These are phyloP conservation scores for Ariolimax columbianus DNA, from an alignment of 2,888 invertebrate species.

Conservation along the genomic window DNA sequence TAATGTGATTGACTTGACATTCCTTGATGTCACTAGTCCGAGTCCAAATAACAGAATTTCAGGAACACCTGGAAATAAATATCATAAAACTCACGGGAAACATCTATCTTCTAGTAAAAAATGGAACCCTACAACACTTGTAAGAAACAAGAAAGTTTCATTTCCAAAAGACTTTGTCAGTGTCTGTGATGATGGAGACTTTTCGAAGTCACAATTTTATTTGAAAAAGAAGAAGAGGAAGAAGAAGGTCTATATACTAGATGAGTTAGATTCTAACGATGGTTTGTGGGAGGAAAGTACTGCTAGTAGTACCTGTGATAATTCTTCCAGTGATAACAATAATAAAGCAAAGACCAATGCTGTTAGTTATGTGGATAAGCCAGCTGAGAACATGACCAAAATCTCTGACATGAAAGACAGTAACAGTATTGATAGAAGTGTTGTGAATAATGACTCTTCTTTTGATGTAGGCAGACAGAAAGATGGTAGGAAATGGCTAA, in stretches of 20 bases:
- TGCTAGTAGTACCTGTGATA: too few relatives aligned
- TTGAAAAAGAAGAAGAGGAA: neutral
- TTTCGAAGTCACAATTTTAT: too few relatives aligned
- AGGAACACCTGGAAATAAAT: neutral
- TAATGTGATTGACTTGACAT: neutral
- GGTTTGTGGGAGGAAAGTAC: conserved; percentile 33
- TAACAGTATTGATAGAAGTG: neutral
- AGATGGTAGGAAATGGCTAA: neutral
- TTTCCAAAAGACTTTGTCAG: conserved; percentile 41
- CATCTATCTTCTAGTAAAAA: neutral
- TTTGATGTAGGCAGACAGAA: neutral
- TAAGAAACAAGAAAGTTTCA: neutral
- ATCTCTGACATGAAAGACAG: neutral
- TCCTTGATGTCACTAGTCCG: too few relatives aligned
- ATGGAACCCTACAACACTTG: neutral
- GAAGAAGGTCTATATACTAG: conserved; percentile 31
- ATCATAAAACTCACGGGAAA: neutral
- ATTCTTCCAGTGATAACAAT: neutral
- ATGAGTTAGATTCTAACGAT: conserved; percentile 47
- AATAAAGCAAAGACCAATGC: neutral
- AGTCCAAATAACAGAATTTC: neutral
- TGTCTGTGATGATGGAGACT: conserved; percentile 17
- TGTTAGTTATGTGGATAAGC: neutral
- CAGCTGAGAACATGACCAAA: neutral
- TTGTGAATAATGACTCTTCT: neutral